Evolutionary conservation across 2,797 vertebrate species (phyloP).

Genomic region (Octomys mimax): DNA sequence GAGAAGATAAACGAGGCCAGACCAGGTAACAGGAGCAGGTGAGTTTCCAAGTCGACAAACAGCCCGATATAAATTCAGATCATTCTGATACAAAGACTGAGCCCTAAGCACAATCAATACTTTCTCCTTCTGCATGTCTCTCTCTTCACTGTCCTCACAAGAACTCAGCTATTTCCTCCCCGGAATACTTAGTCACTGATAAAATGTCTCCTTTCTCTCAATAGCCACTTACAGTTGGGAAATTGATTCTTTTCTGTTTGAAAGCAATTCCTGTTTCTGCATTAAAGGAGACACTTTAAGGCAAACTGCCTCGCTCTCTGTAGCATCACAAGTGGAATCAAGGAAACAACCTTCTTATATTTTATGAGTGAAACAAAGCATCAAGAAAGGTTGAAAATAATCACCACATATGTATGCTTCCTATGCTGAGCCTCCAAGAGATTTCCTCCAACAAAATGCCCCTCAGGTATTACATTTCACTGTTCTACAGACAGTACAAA

Average conservation of each 20-base stretch:
- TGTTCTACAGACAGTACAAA: constrained; percentile 11
- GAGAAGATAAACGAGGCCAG: not conserved
- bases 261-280: constrained; percentile 64
- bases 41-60: not conserved
- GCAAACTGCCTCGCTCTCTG: not conserved
- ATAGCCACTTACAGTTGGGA: constrained; percentile 59
- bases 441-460: constrained; percentile 13
- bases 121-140: not conserved
- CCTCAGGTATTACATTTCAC: constrained; percentile 19
- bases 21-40: not conserved
- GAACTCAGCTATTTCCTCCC: constrained; percentile 20
- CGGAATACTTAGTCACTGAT: constrained; percentile 52
- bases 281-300: constrained; percentile 50
- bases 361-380: constrained; percentile 59
- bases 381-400: constrained; percentile 69
- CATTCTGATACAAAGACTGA: not conserved
- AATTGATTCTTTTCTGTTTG: constrained; percentile 69
- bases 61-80: not conserved
- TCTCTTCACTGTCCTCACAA: not conserved
- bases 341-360: not conserved
- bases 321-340: not conserved
- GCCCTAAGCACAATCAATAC: not conserved
- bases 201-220: constrained; percentile 66
- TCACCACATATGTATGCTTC: not conserved
- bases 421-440: not conserved